Evolutionary conservation across 1,140 invertebrate species (phyloP).

Genomic region (Aporrectodea caliginosa): DNA sequence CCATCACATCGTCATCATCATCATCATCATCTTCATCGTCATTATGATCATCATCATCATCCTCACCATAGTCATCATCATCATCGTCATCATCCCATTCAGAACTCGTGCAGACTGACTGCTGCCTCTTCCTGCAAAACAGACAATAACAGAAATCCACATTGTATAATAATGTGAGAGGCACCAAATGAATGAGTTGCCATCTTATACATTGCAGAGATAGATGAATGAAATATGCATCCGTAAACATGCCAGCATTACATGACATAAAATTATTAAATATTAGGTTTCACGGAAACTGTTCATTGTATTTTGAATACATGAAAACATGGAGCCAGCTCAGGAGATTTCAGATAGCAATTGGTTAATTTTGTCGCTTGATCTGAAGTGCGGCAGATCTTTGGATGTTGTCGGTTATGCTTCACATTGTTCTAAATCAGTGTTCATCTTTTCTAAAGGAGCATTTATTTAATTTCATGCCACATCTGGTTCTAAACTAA

Average conservation of each 20-base stretch:
- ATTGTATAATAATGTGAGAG: not conserved
- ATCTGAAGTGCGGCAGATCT: no score
- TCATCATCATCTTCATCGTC: not conserved
- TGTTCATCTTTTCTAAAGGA: no score
- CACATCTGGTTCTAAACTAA: no score
- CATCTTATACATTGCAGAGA: not conserved
- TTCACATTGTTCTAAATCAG: no score
- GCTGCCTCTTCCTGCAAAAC: not conserved
- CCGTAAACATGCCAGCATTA: not conserved
- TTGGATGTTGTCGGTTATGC: no score
- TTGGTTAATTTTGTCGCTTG: no score
- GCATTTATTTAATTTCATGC: no score
- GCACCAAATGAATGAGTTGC: not conserved
- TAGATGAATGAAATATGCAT: not conserved
- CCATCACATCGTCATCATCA: conserved; percentile 40
- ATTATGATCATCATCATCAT: not conserved
- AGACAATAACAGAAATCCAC: not conserved
- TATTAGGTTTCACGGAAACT: no score
- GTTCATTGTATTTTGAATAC: no score
- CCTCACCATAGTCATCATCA: conserved; percentile 22
- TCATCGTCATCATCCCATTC: conserved; percentile 72
- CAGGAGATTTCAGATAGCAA: no score
- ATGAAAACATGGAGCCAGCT: no score
- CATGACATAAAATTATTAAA: not conserved
- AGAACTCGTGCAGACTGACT: conserved; percentile 13